These are phyloP conservation scores for Cisticola juncidis DNA, from an alignment of 2,113 vertebrate species.

Conservation along the genomic window DNA sequence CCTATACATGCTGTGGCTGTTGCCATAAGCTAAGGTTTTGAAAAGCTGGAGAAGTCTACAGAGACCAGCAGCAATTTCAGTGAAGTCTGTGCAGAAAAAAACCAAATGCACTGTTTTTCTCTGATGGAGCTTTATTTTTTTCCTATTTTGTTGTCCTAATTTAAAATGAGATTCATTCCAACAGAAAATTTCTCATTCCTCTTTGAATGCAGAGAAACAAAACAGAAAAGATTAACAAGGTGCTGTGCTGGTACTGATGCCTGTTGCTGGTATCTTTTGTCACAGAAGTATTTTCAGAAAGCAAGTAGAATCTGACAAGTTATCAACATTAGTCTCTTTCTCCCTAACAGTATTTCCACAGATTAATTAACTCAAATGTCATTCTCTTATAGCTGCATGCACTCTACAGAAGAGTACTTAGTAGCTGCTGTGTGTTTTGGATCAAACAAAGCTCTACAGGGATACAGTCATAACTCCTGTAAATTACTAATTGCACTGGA, in stretches of 20 bases:
- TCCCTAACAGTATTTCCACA: slow-evolving; percentile 44
- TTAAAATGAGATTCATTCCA: slow-evolving; percentile 22
- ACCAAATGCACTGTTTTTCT: neutral
- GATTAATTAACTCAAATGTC: slow-evolving; percentile 72
- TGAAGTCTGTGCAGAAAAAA: neutral
- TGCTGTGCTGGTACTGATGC: slow-evolving; percentile 9
- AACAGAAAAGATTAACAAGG: neutral
- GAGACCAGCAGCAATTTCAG: neutral
- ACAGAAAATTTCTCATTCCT: slow-evolving; percentile 10
- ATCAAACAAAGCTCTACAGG: slow-evolving; percentile 67
- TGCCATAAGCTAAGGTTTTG: neutral
- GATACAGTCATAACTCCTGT: slow-evolving; percentile 41
- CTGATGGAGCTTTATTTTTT: neutral
- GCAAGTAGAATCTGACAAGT: slow-evolving; percentile 41
- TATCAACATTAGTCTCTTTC: slow-evolving; percentile 33
- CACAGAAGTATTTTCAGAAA: slow-evolving; percentile 38
- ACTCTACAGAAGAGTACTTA: slow-evolving; percentile 66
- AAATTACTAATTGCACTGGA: slow-evolving; percentile 50
- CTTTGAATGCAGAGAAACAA: slow-evolving; percentile 6
- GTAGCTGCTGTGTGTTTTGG: slow-evolving; percentile 69
- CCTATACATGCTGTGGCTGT: neutral
- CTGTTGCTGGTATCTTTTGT: slow-evolving; percentile 34
- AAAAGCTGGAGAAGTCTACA: neutral
- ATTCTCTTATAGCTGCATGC: slow-evolving; percentile 51
- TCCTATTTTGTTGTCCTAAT: slow-evolving; percentile 9